A percentile compares a stretch with the other conserved stretches of the same genome.
Conservation (phyloP, 2,113 vertebrate genomes). For the Phrynosoma blainvillii region DNA sequence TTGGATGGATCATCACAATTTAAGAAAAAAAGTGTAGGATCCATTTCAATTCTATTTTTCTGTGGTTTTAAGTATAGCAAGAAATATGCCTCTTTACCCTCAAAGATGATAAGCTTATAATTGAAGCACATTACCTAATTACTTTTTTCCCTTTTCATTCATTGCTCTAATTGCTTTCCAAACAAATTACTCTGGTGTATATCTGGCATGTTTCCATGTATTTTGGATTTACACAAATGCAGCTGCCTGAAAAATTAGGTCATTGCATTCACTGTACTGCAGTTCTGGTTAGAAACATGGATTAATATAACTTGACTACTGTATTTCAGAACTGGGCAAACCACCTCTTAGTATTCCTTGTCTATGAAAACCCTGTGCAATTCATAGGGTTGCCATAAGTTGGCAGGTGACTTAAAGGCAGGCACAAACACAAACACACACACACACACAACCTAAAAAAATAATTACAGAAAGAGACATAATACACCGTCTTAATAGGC, state of each 20-base stretch:
- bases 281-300: neutral
- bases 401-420: no score
- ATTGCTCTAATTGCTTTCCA: conserved; percentile 33
- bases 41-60: neutral
- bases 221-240: conserved; percentile 25
- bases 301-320: neutral
- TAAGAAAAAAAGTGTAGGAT: neutral
- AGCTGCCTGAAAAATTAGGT: conserved; percentile 21
- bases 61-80: neutral
- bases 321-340: neutral
- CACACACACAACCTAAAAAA: no score
- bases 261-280: conserved; percentile 12
- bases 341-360: no score
- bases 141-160: conserved; percentile 22
- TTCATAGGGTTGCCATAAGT: no score
- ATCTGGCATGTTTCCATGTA: conserved; percentile 25
- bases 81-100: conserved; percentile 21
- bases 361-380: no score
- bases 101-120: conserved; percentile 30
- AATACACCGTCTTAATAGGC: neutral
- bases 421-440: no score
- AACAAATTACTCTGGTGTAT: conserved; percentile 22
- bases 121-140: conserved; percentile 30
- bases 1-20: neutral
- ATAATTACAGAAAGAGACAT: neutral